Percentiles rank a stretch among this genome's conserved stretches.
Conservation (phyloP, 1,140 invertebrate species). For the Sminthurinus signatus region DNA sequence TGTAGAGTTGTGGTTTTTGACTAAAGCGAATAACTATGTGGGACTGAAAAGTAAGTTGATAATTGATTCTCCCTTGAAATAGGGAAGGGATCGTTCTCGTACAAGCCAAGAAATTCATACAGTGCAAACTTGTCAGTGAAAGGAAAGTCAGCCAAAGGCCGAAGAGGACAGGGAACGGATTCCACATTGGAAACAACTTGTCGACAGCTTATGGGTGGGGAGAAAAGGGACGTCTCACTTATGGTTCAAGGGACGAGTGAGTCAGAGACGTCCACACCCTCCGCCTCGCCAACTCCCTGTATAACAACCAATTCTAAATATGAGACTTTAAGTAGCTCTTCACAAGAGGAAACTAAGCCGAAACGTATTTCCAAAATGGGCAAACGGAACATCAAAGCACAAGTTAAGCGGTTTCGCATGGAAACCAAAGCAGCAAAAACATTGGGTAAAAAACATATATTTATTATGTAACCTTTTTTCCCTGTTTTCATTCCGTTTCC, state of each 20-base stretch:
- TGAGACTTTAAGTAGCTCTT: slow-evolving; percentile 27
- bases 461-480: slow-evolving; percentile 13
- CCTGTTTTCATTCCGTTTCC: too few species aligned
- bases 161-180: slow-evolving; percentile 50
- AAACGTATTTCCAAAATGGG: slow-evolving; percentile 66
- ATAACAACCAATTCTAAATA: slow-evolving; percentile 18
- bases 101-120: slow-evolving; percentile 32
- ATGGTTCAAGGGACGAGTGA: slow-evolving; percentile 17
- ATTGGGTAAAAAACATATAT: slow-evolving; percentile 54
- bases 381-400: slow-evolving; percentile 76
- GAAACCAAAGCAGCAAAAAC: slow-evolving; percentile 93
- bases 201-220: too few species aligned
- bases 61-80: too few species aligned
- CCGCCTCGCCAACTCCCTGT: slow-evolving; percentile 32
- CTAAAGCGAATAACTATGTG: too few species aligned
- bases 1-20: too few species aligned
- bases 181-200: slow-evolving; percentile 5
- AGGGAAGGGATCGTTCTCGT: slow-evolving; percentile 34
- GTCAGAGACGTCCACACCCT: slow-evolving; percentile 38
- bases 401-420: slow-evolving; percentile 75
- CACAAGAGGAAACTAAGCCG: slow-evolving; percentile 50
- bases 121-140: slow-evolving; percentile 49
- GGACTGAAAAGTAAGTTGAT: too few species aligned
- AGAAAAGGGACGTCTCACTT: neutral
- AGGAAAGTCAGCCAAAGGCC: slow-evolving; percentile 39